These are phyloP conservation scores for Pelosia muscerda DNA, from an alignment of 2,888 invertebrate species.

Conservation along the genomic window DNA sequence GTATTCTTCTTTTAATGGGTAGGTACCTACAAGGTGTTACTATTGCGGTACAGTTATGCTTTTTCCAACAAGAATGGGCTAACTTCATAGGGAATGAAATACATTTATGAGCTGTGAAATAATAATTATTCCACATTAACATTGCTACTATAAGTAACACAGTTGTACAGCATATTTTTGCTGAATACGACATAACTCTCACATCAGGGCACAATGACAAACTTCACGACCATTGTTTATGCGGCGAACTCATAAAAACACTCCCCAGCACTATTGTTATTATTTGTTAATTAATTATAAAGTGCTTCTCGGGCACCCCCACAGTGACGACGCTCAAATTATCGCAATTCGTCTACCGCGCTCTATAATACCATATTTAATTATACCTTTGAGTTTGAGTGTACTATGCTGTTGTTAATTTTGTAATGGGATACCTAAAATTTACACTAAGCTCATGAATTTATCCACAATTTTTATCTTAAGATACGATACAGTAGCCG, in stretches of 20 bases:
- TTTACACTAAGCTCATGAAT: no score
- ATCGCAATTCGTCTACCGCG: slow-evolving; percentile 9
- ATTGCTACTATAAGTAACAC: slow-evolving; percentile 6
- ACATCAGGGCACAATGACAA: slow-evolving; percentile 50
- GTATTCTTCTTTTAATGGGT: neutral
- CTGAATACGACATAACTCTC: slow-evolving; percentile 49
- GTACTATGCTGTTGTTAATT: neutral
- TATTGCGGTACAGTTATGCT: neutral
- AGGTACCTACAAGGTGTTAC: slow-evolving; percentile 4
- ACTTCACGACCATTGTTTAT: slow-evolving; percentile 54
- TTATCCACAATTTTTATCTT: no score
- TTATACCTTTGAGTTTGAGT: neutral
- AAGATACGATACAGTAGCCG: no score
- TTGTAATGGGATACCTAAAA: neutral
- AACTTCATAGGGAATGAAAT: neutral
- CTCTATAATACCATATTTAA: neutral
- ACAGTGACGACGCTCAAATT: slow-evolving; percentile 42
- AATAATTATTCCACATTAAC: slow-evolving; percentile 9
- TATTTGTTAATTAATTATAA: slow-evolving; percentile 64
- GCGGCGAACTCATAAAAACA: slow-evolving; percentile 54
- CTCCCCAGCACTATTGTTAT: slow-evolving; percentile 58
- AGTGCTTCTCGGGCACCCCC: slow-evolving; percentile 41
- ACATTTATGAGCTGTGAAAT: neutral
- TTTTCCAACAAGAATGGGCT: neutral
- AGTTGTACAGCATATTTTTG: slow-evolving; percentile 43